Base-by-base conservation (phyloP, 2,113 vertebrate species). In the Pseudorasbora parva region DNA sequence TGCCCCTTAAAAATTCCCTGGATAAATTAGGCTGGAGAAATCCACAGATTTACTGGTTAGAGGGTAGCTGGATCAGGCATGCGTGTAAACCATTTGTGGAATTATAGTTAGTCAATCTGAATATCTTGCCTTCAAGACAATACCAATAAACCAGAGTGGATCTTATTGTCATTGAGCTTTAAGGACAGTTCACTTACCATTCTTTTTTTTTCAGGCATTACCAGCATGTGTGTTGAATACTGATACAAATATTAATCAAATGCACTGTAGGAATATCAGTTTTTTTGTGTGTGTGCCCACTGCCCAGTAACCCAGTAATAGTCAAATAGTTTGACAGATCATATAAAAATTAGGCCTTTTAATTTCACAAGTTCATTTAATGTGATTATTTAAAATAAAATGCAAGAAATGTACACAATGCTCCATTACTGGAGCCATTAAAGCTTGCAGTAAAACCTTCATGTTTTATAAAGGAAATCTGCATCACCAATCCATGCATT, bases 1-100 rank as follows among this genome's bases (percentile, higher is more conserved):
- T 59, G 37, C 9, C 59, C 37, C 37, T 59, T 51, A 17, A 60
- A 49, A 45, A 45, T 12, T 78, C 51, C 54, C 76, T 45, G 56
- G 37, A 78, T 60, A 59, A 78, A 60, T 78, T 27, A 62, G n/a
- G 57, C 76, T 43, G 14, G 23, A 66, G 43, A 45, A 81, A 51
- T 19, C 51, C 5, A 30, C 27, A 41, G 21, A 41, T 71, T 69
- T 56, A 17, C 47, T 49, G 57, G 21, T 60, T 79, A 21, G 43
- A 62, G 41, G 64, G 59, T 15, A 64, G n/a, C 33, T 78, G 27
- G 21, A 54, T 33, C 17, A 12, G 27, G 27, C 49, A 10, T 56
- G 27, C 19, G 4, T 60, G 51, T 37, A n/a, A 56, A 76, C 1
- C 25, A 11, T 76, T 33, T 17, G 33, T 78, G 75, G 37, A 77